phyloP scores from a whole-genome alignment of 2,888 invertebrate genomes.

The Atethmia centrago region DNA sequence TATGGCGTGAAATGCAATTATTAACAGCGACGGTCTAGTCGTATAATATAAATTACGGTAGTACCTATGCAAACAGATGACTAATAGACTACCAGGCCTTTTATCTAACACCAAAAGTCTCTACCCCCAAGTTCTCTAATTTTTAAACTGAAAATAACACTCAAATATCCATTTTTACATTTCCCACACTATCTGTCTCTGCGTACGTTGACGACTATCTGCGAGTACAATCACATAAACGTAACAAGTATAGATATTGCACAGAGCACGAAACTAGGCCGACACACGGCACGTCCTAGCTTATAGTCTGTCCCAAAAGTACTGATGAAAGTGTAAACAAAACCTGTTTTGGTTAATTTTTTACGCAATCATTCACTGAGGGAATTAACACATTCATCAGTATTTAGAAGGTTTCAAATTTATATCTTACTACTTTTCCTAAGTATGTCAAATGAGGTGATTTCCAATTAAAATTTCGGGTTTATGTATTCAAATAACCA shows the following conservation, averaged over 20 bases:
- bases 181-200: conserved; percentile 4
- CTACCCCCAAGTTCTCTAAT: too few relatives aligned
- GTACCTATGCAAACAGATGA: too few relatives aligned
- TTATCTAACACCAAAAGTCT: conserved; percentile 11
- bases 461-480: too few relatives aligned
- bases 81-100: too few relatives aligned
- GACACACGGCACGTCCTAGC: conserved; percentile 41
- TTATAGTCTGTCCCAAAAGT: not conserved
- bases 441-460: not conserved
- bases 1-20: too few relatives aligned
- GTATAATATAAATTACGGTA: too few relatives aligned
- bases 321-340: not conserved
- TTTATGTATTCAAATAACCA: not conserved
- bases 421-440: not conserved
- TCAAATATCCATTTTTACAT: conserved; percentile 29
- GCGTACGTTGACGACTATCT: conserved; percentile 24
- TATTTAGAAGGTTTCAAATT: not conserved
- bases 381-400: too few relatives aligned
- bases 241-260: conserved; percentile 32
- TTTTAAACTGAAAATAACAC: conserved; percentile 11
- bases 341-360: not conserved
- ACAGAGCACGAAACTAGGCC: conserved; percentile 50
- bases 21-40: too few relatives aligned
- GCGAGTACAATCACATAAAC: conserved; percentile 29
- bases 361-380: not conserved